phyloP scores from a whole-genome alignment of 2,797 vertebrate species.

The Enteromius paludinosus region DNA sequence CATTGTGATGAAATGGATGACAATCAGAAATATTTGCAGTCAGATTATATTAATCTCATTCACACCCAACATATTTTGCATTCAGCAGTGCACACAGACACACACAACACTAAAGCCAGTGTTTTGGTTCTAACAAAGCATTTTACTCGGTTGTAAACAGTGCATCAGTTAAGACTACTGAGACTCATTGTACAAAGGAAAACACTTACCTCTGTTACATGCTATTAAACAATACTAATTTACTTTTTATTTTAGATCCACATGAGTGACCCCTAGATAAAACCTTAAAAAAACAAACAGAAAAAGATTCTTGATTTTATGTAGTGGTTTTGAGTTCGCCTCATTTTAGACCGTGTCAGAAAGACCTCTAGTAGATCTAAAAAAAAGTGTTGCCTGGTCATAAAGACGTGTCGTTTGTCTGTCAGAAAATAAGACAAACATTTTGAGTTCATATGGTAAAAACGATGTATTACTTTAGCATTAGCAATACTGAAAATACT shows the following conservation, averaged over 20 bases:
- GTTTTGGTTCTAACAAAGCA: conserved; percentile 40
- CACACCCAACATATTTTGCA: conserved; percentile 5
- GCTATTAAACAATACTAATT: conserved; percentile 1
- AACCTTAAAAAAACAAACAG: conserved; percentile 5
- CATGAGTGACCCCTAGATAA: conserved; percentile 29
- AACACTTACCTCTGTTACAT: conserved; percentile 26
- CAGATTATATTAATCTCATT: conserved; percentile 50
- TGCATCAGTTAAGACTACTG: neutral
- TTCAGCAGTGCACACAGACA: conserved; percentile 20
- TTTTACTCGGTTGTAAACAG: conserved; percentile 9
- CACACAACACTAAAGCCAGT: conserved; percentile 18
- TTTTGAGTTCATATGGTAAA: conserved; percentile 55
- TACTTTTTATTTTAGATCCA: conserved; percentile 2
- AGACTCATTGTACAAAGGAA: conserved; percentile 26
- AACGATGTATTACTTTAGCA: conserved; percentile 61
- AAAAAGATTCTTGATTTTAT: conserved; percentile 16
- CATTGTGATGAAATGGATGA: conserved; percentile 52
- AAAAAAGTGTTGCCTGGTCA: conserved; percentile 49
- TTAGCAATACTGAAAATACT: conserved; percentile 66
- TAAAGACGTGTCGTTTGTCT: conserved; percentile 60
- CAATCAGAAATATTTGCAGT: conserved; percentile 61
- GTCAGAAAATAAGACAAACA: conserved; percentile 51
- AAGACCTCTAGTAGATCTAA: conserved; percentile 53
- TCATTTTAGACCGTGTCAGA: conserved; percentile 47
- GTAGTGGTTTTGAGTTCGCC: conserved; percentile 39